Evolutionary conservation across 2,888 invertebrate genomes (phyloP).

Genomic region (Eumerus sabulonum): DNA sequence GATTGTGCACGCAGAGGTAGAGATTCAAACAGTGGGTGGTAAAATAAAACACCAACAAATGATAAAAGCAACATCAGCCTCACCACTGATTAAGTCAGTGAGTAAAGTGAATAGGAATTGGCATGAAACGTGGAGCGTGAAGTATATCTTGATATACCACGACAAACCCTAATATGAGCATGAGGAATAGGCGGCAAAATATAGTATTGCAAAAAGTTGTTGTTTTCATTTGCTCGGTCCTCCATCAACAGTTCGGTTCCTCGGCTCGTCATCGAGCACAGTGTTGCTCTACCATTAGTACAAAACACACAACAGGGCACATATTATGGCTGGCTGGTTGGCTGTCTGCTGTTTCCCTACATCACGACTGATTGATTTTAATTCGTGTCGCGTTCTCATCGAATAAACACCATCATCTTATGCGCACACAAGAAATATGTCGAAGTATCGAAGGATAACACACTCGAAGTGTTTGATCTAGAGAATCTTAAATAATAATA

Average conservation of each 20-base stretch:
- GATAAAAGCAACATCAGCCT: not conserved
- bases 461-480: slow-evolving; percentile 24
- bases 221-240: slow-evolving; percentile 31
- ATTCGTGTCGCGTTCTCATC: slow-evolving; percentile 65
- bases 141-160: slow-evolving; percentile 36
- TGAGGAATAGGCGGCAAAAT: slow-evolving; percentile 65
- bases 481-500: slow-evolving; percentile 58
- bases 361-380: slow-evolving; percentile 67
- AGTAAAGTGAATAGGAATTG: slow-evolving; percentile 39
- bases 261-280: slow-evolving; percentile 27
- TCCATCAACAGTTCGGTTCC: slow-evolving; percentile 8
- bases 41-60: slow-evolving; percentile 39
- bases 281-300: slow-evolving; percentile 55
- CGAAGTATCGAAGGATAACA: slow-evolving; percentile 1
- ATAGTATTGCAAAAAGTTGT: slow-evolving; percentile 59
- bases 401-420: slow-evolving; percentile 53
- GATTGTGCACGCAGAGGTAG: slow-evolving; percentile 11
- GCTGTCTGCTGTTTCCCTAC: slow-evolving; percentile 39
- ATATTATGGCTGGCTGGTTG: slow-evolving; percentile 33
- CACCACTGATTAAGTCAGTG: slow-evolving; percentile 53
- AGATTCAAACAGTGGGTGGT: slow-evolving; percentile 65
- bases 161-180: slow-evolving; percentile 7
- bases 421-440: too few species aligned
- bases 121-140: slow-evolving; percentile 49
- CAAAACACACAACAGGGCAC: slow-evolving; percentile 49